A percentile compares a stretch with the other conserved stretches of the same genome.
Evolutionary conservation across 2,888 invertebrate species (phyloP).

Genomic region (Pheosia tremula): DNA sequence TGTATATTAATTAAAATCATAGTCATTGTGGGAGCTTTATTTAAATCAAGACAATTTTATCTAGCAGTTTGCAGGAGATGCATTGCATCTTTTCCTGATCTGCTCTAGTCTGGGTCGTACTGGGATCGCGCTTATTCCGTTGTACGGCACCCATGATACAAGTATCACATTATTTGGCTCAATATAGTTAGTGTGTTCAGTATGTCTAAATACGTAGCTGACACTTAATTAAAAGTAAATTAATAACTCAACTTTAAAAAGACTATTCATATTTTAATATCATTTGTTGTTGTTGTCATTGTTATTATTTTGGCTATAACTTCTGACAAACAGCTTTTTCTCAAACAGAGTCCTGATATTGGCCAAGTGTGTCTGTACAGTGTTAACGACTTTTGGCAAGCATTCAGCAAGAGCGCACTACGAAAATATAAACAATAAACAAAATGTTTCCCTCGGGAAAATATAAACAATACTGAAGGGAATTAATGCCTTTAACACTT

Average conservation of each 20-base stretch:
- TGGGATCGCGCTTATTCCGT: no score
- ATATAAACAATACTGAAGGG: constrained; percentile 47
- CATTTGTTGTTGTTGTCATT: constrained; percentile 2
- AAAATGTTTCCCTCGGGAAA: constrained; percentile 64
- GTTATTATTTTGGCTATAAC: constrained; percentile 19
- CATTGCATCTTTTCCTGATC: no score
- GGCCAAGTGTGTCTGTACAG: constrained; percentile 67
- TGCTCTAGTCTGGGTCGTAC: no score
- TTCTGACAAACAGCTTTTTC: constrained; percentile 33
- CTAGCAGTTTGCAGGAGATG: no score
- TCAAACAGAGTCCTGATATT: constrained; percentile 50
- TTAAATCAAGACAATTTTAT: no score
- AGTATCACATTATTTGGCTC: no score
- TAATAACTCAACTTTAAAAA: background rate
- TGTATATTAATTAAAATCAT: no score
- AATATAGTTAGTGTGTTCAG: no score
- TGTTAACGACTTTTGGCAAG: constrained; percentile 78
- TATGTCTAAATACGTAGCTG: background rate
- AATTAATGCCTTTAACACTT: constrained; percentile 29
- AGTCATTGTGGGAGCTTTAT: no score
- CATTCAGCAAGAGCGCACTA: constrained; percentile 47
- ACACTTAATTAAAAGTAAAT: constrained; percentile 5
- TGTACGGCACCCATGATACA: no score
- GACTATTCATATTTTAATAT: constrained; percentile 3
- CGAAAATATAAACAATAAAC: constrained; percentile 70